Base-by-base conservation (phyloP, 2,888 invertebrate genomes). In the Luffia ferchaultella region DNA sequence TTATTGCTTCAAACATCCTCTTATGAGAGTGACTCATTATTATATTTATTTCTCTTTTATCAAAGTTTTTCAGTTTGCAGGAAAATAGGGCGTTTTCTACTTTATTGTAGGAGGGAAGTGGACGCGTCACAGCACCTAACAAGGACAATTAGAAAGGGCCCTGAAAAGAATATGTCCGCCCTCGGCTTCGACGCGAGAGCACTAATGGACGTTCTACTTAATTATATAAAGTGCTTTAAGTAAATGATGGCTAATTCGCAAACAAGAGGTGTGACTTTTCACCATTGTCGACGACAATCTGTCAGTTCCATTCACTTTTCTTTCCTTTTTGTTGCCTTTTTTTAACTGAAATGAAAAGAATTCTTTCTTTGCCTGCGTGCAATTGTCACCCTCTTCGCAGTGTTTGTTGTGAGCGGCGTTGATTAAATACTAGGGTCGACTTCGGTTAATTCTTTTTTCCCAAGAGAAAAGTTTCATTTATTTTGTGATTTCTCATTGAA, bases 221-320 rank as follows among this genome's bases (percentile, higher is more conserved):
- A 82, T 83, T 80, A 79, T 77, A 80, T 80, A 75, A 79, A 82
- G 77, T 75, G 71, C 79, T 80, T 76, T 47, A 78, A 83, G 79
- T 82, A 79, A 83, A 82, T 77, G 82, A 80, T 80, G 78, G 77
- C 78, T 79, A 80, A 82, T 82, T 73, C 75, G 79, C 77, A 76
- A 80, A 78, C 82, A 79, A 73, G 79, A 80, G 79, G 83, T 83
- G 83, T 82, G 80, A 82, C 80, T 80, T 82, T 73, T 67, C 71
- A 73, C 78, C 79, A 77, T 76, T 75, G 78, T 72, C 74, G 73
- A 66, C 72, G 73, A 66, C 71, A 76, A 79, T 82, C 83, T 83
- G 82, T 82, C 83, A 82, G 73, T 73, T 69, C 68, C 64, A 70
- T 74, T 73, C 74, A 71, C 68, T 69, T 63, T 61, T 61, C 65